Evolutionary conservation across 2,113 vertebrate genomes (phyloP).

Genomic region (Leucoraja erinaceus): DNA sequence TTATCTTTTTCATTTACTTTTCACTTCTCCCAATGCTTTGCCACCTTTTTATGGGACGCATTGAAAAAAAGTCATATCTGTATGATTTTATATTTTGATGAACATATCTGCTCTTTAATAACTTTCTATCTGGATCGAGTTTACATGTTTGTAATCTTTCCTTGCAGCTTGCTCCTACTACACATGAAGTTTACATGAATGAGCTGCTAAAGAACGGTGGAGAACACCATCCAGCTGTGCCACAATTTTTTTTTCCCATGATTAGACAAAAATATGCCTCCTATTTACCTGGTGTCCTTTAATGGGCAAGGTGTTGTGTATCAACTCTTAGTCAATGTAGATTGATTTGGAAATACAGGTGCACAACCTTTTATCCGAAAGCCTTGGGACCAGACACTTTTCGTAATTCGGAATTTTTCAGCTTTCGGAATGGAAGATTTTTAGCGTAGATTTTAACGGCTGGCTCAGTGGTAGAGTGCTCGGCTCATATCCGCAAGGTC

Average conservation of each 20-base stretch:
- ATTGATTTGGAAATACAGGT: neutral
- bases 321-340: neutral
- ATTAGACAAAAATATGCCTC: neutral
- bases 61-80: neutral
- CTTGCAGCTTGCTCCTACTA: neutral
- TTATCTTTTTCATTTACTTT: neutral
- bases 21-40: neutral
- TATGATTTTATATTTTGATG: neutral
- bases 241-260: neutral
- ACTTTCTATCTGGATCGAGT: neutral
- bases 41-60: neutral
- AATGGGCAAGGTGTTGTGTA: neutral
- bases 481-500: too few relatives aligned
- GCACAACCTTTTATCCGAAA: too few relatives aligned
- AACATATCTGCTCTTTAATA: neutral
- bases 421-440: too few relatives aligned
- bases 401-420: too few relatives aligned
- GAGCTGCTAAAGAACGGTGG: neutral
- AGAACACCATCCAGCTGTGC: neutral
- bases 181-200: neutral
- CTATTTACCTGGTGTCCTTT: neutral
- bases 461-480: too few relatives aligned
- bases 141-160: neutral
- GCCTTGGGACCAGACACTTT: too few relatives aligned
- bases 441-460: too few relatives aligned